Conservation (phyloP, 1,140 invertebrate genomes). For the Battus philenor region DNA sequence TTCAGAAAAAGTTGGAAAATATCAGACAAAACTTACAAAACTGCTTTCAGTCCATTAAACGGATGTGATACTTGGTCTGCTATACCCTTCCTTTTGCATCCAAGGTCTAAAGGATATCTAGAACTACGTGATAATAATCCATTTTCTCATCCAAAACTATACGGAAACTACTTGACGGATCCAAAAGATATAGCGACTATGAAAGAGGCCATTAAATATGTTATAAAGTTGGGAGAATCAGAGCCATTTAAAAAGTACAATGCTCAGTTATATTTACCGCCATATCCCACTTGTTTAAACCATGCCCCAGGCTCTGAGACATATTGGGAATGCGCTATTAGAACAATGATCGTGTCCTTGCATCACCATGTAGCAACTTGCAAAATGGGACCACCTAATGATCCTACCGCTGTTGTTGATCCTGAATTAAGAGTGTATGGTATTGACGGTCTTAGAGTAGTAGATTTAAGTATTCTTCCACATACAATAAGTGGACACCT, state of each 20-base stretch:
- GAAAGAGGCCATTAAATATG: conserved; percentile 81
- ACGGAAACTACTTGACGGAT: conserved; percentile 84
- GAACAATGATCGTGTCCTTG: conserved; percentile 78
- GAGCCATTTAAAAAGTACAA: conserved; percentile 78
- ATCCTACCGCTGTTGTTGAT: conserved; percentile 85
- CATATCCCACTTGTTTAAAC: conserved; percentile 77
- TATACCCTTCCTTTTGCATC: conserved; percentile 83
- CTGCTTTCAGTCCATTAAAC: conserved; percentile 47
- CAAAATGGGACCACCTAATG: conserved; percentile 85
- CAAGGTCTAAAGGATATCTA: conserved; percentile 83
- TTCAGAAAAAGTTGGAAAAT: conserved; percentile 58
- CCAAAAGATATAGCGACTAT: conserved; percentile 80
- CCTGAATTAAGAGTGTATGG: conserved; percentile 84
- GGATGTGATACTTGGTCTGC: conserved; percentile 80
- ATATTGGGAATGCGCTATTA: conserved; percentile 87
- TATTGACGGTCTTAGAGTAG: conserved; percentile 82
- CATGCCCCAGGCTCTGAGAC: conserved; percentile 77
- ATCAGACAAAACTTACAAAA: conserved; percentile 43
- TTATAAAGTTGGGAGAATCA: conserved; percentile 78
- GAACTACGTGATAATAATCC: conserved; percentile 84
- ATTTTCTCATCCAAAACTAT: conserved; percentile 82
- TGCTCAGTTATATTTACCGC: conserved; percentile 70
- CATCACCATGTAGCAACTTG: conserved; percentile 84
- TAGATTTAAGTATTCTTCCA: conserved; percentile 87
- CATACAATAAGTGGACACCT: conserved; percentile 81